Percentiles rank a stretch among this genome's conserved stretches.
Conservation (phyloP, 2,113 vertebrate genomes). For the Seriola dumerili region DNA sequence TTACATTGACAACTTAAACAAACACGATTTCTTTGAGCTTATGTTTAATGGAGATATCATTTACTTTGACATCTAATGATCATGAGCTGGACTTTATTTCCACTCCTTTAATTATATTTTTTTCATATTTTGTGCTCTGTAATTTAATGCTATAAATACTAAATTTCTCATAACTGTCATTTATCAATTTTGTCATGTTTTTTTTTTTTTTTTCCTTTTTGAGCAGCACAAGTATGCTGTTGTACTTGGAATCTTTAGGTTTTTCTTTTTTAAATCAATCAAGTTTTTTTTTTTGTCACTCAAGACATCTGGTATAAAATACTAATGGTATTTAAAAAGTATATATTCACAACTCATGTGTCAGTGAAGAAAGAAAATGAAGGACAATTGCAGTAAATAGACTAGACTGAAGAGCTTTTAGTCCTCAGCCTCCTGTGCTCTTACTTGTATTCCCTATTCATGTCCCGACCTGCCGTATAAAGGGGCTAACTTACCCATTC, state of each 20-base stretch:
- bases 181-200: not conserved
- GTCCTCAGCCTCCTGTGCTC: constrained; percentile 59
- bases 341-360: constrained; percentile 18
- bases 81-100: constrained; percentile 23
- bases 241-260: not conserved
- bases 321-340: constrained; percentile 28
- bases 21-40: constrained; percentile 13
- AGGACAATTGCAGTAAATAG: constrained; percentile 73
- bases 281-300: not conserved
- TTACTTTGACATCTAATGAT: constrained; percentile 1
- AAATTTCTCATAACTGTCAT: constrained; percentile 10
- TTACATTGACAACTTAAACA: constrained; percentile 41
- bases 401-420: constrained; percentile 76
- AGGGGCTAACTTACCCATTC: constrained; percentile 98
- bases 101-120: not conserved
- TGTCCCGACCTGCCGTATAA: constrained; percentile 83
- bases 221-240: not conserved
- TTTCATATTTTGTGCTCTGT: constrained; percentile 16
- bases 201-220: not conserved
- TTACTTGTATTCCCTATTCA: constrained; percentile 84
- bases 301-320: not conserved
- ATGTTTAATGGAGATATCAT: constrained; percentile 13
- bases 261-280: not conserved
- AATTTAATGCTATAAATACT: constrained; percentile 14
- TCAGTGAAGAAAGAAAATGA: constrained; percentile 37